Conservation (phyloP, 2,797 vertebrate genomes). For the Mormyrops attenuatus region DNA sequence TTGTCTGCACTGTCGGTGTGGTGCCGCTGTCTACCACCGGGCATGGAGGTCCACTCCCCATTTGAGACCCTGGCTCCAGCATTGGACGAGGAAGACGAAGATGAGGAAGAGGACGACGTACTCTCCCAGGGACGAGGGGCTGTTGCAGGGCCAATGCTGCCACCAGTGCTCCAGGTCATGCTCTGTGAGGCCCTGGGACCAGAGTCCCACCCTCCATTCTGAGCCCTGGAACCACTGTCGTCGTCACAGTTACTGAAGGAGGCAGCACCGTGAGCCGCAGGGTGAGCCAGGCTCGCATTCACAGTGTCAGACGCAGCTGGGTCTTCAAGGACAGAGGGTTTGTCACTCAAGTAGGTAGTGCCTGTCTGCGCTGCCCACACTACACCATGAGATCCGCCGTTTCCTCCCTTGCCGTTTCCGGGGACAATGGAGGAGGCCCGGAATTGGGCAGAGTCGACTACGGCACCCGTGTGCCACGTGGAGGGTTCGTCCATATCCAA, state of each 20-base stretch:
- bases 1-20: constrained; percentile 70
- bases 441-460: constrained; percentile 69
- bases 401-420: constrained; percentile 65
- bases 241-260: constrained; percentile 61
- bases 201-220: constrained; percentile 70
- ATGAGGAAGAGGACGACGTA: constrained; percentile 35
- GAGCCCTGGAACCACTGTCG: constrained; percentile 59
- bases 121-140: constrained; percentile 63
- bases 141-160: constrained; percentile 56
- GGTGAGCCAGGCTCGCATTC: constrained; percentile 72
- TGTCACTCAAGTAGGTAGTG: constrained; percentile 66
- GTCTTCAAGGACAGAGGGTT: constrained; percentile 61
- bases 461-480: constrained; percentile 82
- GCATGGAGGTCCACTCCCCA: constrained; percentile 80
- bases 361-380: constrained; percentile 61
- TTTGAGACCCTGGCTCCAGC: constrained; percentile 58
- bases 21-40: constrained; percentile 71
- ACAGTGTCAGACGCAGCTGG: constrained; percentile 75
- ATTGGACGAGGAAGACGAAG: constrained; percentile 38
- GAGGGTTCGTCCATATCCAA: constrained; percentile 77
- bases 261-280: constrained; percentile 53
- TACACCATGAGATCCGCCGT: constrained; percentile 61
- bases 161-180: constrained; percentile 50
- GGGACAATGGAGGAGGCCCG: constrained; percentile 70
- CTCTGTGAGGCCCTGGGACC: constrained; percentile 66